phyloP scores from a whole-genome alignment of 1,140 invertebrate genomes.

The Pseudachorutes palmiensis region DNA sequence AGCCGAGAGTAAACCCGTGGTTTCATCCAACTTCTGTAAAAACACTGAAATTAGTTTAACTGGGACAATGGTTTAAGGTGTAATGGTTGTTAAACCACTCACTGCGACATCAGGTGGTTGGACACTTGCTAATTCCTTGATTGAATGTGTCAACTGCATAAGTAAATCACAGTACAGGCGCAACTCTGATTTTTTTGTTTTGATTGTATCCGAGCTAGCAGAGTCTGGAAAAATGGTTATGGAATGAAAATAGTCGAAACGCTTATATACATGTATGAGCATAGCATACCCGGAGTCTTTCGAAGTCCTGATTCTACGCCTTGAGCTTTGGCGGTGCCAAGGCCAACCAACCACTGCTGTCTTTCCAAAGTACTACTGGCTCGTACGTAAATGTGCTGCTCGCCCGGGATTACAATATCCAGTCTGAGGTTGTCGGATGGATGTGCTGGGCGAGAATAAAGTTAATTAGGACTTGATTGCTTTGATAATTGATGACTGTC shows the following conservation, averaged over 20 bases:
- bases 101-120: slow-evolving; percentile 56
- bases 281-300: background rate
- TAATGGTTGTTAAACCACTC: slow-evolving; percentile 24
- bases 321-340: slow-evolving; percentile 66
- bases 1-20: slow-evolving; percentile 60
- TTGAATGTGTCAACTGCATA: slow-evolving; percentile 73
- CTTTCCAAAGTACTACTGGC: slow-evolving; percentile 64
- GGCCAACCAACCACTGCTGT: slow-evolving; percentile 69
- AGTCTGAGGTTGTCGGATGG: slow-evolving; percentile 59
- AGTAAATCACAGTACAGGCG: slow-evolving; percentile 70
- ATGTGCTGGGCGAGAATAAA: slow-evolving; percentile 49
- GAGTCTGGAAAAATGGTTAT: slow-evolving; percentile 26
- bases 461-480: background rate
- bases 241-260: background rate
- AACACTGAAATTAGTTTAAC: slow-evolving; percentile 9
- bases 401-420: slow-evolving; percentile 69
- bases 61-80: too few species aligned
- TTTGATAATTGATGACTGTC: background rate
- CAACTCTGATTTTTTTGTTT: slow-evolving; percentile 67
- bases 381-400: slow-evolving; percentile 70
- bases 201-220: slow-evolving; percentile 49
- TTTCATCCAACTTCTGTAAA: slow-evolving; percentile 64
- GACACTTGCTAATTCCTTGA: slow-evolving; percentile 57
- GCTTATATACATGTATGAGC: background rate
- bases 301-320: slow-evolving; percentile 47